phyloP scores from a whole-genome alignment of 2,113 vertebrate genomes.

The Alectura lathami region DNA sequence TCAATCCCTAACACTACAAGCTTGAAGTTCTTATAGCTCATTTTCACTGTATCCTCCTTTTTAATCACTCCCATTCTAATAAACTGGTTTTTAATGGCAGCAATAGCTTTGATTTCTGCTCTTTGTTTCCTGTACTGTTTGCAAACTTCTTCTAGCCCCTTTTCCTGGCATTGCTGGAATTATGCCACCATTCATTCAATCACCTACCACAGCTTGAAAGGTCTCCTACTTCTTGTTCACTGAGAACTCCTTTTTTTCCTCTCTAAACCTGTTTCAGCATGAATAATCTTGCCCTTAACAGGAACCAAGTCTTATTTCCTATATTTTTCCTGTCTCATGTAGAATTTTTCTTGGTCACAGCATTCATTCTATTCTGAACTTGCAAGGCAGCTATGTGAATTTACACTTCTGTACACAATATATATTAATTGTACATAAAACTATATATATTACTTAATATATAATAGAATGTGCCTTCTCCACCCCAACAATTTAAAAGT shows the following conservation, averaged over 20 bases:
- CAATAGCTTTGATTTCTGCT: neutral
- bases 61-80: neutral
- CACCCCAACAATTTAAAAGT: neutral
- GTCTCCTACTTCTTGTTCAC: neutral
- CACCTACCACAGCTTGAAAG: neutral
- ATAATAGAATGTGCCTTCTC: neutral
- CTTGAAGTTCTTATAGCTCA: neutral
- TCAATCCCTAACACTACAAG: neutral
- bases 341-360: neutral
- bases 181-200: neutral
- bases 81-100: neutral
- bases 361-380: neutral
- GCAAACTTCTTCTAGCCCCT: neutral
- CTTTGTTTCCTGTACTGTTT: neutral
- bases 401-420: neutral
- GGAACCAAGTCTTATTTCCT: neutral
- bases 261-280: neutral
- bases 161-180: neutral
- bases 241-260: neutral
- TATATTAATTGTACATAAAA: no score
- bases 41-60: neutral
- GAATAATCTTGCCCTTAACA: neutral
- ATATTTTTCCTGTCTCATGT: rapidly evolving
- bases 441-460: neutral
- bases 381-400: neutral